Evolutionary conservation across 1,140 invertebrate genomes (phyloP), one percentile per base, ranked within the genome.

Genomic region (Drosophila jambulina): DNA sequence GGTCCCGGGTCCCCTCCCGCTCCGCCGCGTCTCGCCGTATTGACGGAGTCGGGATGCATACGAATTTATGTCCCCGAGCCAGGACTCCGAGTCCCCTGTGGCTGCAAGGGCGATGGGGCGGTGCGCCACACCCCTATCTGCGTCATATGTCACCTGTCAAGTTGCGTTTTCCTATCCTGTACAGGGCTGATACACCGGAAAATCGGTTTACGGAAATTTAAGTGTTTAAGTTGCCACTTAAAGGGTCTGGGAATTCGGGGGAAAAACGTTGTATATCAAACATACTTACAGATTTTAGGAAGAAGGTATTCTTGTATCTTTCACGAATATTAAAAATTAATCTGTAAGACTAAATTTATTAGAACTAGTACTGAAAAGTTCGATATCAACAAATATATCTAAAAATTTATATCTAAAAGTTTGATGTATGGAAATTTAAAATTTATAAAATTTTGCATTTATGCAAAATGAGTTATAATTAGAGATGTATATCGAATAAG

Each of bases 131-230:
- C 62, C 48, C 21, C 42, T 58, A 75, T 75, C 46, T 49, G 40
- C 68, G 46, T 75, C 71, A 62, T 54, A 74, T 75, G 71, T 75
- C 71, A 74, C 19, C 71, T 75, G 71, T 75, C 71, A 75, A 53
- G 69, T 53, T 54, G 67, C 67, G 69, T 72, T 72, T 59, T 49
- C 69, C 67, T 34, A 40, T 29, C 65, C 56, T 34, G 46, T 13
- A 53, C 19, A 17, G 43, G 38, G 38, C 23, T 13, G 15, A 5
- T 61, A 62, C 68, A 74, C 70, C 23, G 53, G 19, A 45, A 40
- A 45, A 27, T 21, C 19, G 23, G 12, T 38, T 21, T 15, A 49
- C 13, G 19, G 19, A 69, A 61, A 40, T 34, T 48, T 19, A 23
- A 46, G 5, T 0, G 23, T 4, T 23, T 21, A 32, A 51, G 5